Evolutionary conservation across 2,113 vertebrate species (phyloP).

Genomic region (Cacatua alba): DNA sequence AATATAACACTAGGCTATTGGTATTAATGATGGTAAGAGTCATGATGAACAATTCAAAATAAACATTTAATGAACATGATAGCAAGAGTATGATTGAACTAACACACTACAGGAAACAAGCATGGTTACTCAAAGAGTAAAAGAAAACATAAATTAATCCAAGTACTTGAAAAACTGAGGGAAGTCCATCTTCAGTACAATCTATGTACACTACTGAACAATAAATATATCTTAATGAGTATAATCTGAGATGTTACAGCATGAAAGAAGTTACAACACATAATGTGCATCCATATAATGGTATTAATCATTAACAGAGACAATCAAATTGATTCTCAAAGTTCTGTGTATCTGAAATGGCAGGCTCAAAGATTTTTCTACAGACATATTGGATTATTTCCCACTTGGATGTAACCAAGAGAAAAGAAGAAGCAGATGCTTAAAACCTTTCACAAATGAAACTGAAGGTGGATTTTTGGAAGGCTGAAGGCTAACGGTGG

Average conservation of each 20-base stretch:
- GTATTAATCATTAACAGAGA: neutral
- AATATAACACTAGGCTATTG: neutral
- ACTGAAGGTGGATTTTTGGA: neutral
- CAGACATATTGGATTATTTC: neutral
- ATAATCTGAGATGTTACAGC: neutral
- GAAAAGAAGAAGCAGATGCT: neutral
- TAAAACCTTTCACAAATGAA: neutral
- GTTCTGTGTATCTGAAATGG: neutral
- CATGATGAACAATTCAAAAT: neutral
- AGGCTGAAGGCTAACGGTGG: neutral
- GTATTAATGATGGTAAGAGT: neutral
- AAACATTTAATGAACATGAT: neutral
- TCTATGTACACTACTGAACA: neutral
- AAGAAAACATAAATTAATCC: neutral
- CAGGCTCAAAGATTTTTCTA: neutral
- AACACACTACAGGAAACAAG: neutral
- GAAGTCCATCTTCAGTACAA: neutral
- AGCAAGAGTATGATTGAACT: neutral
- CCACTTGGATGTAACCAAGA: neutral
- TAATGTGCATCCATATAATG: neutral
- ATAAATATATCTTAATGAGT: neutral
- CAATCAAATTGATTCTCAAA: neutral
- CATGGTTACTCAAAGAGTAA: neutral
- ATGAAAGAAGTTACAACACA: neutral
- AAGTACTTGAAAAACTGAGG: neutral